Percentiles rank a stretch among this genome's conserved stretches.
Conservation (phyloP, 2,888 invertebrate genomes). For the Venustoraphidia nigricollis region DNA sequence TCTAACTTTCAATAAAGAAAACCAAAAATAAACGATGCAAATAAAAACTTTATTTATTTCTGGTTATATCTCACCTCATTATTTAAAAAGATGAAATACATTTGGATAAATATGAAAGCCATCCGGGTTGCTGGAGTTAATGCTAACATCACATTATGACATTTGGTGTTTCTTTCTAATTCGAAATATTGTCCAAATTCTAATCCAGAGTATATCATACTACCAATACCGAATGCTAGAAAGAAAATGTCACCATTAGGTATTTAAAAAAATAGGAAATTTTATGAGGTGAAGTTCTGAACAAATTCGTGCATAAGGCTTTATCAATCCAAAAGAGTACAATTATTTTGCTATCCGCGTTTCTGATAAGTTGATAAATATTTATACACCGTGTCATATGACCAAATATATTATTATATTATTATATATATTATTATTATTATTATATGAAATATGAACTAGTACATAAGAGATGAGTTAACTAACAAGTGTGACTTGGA, state of each 20-base stretch:
- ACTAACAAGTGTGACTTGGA: too few relatives aligned
- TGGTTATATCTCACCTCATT: constrained; percentile 56
- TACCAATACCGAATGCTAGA: constrained; percentile 88
- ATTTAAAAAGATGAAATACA: constrained; percentile 96
- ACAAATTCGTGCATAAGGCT: constrained; percentile 8
- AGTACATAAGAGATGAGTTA: too few relatives aligned
- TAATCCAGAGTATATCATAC: constrained; percentile 91
- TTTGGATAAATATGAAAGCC: constrained; percentile 93
- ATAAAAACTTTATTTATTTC: not conserved
- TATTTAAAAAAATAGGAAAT: not conserved
- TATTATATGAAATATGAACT: too few relatives aligned
- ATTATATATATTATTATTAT: too few relatives aligned
- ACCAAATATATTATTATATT: too few relatives aligned
- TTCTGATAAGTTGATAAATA: too few relatives aligned
- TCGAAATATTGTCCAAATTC: constrained; percentile 95
- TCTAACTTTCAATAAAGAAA: not conserved
- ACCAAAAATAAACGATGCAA: not conserved
- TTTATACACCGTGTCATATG: too few relatives aligned
- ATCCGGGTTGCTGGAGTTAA: constrained; percentile 83
- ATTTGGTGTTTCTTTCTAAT: constrained; percentile 74
- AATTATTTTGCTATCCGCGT: too few relatives aligned
- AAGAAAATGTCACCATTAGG: constrained; percentile 12
- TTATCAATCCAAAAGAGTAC: not conserved
- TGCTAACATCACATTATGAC: constrained; percentile 80
- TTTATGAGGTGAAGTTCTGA: constrained; percentile 2